These are phyloP conservation scores for Sphaeridia pumilis DNA, from an alignment of 2,888 invertebrate species.

Conservation along the genomic window DNA sequence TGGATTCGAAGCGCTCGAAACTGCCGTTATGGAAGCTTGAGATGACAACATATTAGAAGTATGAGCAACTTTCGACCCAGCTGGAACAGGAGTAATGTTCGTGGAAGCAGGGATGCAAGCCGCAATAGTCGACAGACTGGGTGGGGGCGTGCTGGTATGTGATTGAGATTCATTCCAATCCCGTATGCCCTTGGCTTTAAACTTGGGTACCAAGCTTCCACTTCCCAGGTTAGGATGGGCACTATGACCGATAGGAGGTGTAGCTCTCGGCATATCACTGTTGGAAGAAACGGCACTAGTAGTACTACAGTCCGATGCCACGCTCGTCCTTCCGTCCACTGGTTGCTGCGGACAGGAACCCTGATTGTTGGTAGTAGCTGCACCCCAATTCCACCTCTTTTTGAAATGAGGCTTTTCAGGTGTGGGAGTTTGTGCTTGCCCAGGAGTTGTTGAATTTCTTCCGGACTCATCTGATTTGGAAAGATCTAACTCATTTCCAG, in stretches of 20 bases:
- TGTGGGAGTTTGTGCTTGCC: too few relatives aligned
- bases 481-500: neutral
- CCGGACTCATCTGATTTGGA: too few relatives aligned
- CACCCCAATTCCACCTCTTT: conserved; percentile 29
- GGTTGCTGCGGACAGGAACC: neutral
- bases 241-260: too few relatives aligned
- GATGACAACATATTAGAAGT: neutral
- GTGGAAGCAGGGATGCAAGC: neutral
- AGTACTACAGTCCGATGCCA: conserved; percentile 31
- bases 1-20: neutral
- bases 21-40: conserved; percentile 1
- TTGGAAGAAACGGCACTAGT: conserved; percentile 6
- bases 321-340: conserved; percentile 30
- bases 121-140: conserved; percentile 9
- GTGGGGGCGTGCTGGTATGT: conserved; percentile 23
- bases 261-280: too few relatives aligned
- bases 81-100: neutral
- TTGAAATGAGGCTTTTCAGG: conserved; percentile 29
- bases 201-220: conserved; percentile 17
- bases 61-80: neutral
- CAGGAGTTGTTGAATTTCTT: too few relatives aligned
- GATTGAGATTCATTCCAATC: conserved; percentile 27
- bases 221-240: too few relatives aligned
- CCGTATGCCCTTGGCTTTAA: conserved; percentile 32
- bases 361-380: neutral